Evolutionary conservation across 2,797 vertebrate genomes (phyloP).

Genomic region (Pteropus rufus): DNA sequence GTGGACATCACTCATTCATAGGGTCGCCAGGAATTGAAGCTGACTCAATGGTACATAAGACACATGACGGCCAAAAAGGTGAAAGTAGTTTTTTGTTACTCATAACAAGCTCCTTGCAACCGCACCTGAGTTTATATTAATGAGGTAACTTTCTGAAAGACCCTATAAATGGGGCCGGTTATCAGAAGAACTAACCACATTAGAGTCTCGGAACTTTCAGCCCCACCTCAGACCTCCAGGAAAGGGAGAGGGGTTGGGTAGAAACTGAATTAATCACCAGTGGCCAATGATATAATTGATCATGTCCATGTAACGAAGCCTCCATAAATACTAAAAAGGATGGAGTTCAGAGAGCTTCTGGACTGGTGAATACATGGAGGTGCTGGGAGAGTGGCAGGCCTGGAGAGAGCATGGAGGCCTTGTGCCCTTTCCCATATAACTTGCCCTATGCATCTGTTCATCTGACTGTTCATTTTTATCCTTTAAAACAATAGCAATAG

Average conservation of each 20-base stretch:
- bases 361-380: background rate
- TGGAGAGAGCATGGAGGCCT: background rate
- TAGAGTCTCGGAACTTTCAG: background rate
- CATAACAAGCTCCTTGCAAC: background rate
- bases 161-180: background rate
- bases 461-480: background rate
- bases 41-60: background rate
- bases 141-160: background rate
- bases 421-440: background rate
- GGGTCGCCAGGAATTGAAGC: background rate
- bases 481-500: background rate
- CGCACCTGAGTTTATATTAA: background rate
- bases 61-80: background rate
- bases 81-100: background rate
- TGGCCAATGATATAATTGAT: background rate
- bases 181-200: background rate
- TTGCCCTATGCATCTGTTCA: background rate
- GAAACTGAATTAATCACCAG: background rate
- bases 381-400: background rate
- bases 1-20: background rate
- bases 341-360: background rate
- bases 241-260: too few species aligned
- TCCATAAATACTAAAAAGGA: background rate
- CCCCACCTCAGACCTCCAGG: background rate
- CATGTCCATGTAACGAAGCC: background rate